Evolutionary conservation across 2,888 invertebrate genomes (phyloP).

Genomic region (Coronaproctus castanopsis): DNA sequence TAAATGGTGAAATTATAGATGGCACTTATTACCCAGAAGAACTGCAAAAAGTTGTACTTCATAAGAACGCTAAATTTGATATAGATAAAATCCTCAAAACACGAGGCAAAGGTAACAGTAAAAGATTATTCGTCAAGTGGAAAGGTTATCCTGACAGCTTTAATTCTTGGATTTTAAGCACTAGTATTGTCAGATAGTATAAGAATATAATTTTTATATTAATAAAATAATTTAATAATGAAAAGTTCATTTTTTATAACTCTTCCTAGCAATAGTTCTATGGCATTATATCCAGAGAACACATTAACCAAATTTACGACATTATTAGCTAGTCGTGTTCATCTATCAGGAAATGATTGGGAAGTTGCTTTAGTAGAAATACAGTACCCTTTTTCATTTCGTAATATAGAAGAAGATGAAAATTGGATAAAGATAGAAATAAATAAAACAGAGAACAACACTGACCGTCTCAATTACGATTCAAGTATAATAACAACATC

Average conservation of each 20-base stretch:
- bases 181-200: too few relatives aligned
- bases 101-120: constrained; percentile 13
- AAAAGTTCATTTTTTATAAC: constrained; percentile 3
- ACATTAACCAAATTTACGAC: constrained; percentile 20
- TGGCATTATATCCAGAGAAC: constrained; percentile 20
- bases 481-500: too few relatives aligned
- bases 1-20: constrained; percentile 17
- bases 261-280: constrained; percentile 16
- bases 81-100: constrained; percentile 20
- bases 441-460: too few relatives aligned
- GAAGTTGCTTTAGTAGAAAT: constrained; percentile 18
- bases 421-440: too few relatives aligned
- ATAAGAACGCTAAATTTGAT: constrained; percentile 10
- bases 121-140: constrained; percentile 20
- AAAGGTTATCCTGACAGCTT: constrained; percentile 19
- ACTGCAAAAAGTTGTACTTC: constrained; percentile 16
- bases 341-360: constrained; percentile 18
- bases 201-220: too few relatives aligned
- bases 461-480: too few relatives aligned
- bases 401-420: too few relatives aligned
- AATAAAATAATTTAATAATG: too few relatives aligned
- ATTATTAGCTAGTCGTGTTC: constrained; percentile 17
- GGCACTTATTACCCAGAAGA: constrained; percentile 21
- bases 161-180: constrained; percentile 18
- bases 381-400: constrained; percentile 16